Conservation (phyloP, 2,113 vertebrate species). For the Colius striatus region DNA sequence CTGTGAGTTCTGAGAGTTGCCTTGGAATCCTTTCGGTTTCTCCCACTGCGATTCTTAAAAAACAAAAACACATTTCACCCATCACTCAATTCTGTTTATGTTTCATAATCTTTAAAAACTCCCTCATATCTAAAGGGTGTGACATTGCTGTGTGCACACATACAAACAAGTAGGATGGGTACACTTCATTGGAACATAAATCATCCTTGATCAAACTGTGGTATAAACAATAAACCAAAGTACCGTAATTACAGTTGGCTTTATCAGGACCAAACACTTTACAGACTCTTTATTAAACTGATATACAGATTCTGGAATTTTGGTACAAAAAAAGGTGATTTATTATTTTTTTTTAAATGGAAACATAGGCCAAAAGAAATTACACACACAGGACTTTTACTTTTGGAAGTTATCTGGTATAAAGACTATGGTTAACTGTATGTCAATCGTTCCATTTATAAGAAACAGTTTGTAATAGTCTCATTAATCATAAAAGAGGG, state of each 20-base stretch:
- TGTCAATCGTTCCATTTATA: background rate
- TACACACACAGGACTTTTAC: background rate
- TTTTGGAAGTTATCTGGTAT: background rate
- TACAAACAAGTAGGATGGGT: background rate
- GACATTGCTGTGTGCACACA: background rate
- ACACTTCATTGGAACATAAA: background rate
- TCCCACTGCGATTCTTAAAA: constrained; percentile 84
- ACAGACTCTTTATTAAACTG: background rate
- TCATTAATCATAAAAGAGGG: background rate
- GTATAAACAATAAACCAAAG: background rate
- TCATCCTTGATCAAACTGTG: background rate
- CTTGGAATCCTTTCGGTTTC: constrained; percentile 83
- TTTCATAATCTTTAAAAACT: background rate
- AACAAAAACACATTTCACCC: constrained; percentile 35
- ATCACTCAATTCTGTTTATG: background rate
- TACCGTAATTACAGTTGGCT: background rate
- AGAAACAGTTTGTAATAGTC: background rate
- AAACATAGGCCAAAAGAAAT: background rate
- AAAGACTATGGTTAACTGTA: background rate
- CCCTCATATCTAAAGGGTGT: background rate
- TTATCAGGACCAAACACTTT: background rate
- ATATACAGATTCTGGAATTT: background rate
- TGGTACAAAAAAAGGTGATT: background rate
- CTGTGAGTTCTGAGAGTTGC: constrained; percentile 65
- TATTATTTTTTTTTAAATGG: background rate